phyloP scores from a whole-genome alignment of 2,888 invertebrate genomes.

The Plusia festucae region DNA sequence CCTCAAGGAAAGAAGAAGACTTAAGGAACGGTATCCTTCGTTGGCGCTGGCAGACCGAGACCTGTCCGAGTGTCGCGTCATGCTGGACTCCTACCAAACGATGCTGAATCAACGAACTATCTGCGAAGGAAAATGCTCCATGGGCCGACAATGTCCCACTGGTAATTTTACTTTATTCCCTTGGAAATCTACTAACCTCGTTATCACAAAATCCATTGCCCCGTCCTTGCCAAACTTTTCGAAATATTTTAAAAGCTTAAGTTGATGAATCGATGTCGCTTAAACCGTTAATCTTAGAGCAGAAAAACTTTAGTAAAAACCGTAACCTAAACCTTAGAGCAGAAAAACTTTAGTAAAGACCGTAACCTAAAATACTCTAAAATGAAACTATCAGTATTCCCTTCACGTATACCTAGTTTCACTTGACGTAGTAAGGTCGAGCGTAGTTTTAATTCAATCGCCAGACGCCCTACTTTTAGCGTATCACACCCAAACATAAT shows the following conservation, averaged over 20 bases:
- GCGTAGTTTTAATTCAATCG: constrained; percentile 47
- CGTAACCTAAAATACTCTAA: constrained; percentile 29
- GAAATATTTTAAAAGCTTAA: constrained; percentile 7
- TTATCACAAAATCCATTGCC: constrained; percentile 10
- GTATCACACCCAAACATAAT: constrained; percentile 22
- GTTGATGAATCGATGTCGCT: constrained; percentile 36
- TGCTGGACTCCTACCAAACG: constrained; percentile 95
- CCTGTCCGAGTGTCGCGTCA: constrained; percentile 92
- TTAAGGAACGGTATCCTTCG: constrained; percentile 96
- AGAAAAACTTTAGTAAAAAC: constrained; percentile 20
- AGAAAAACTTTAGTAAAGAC: constrained; percentile 19
- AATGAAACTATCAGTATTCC: constrained; percentile 40
- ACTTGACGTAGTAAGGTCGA: constrained; percentile 36
- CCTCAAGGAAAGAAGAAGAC: constrained; percentile 93
- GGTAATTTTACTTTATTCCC: constrained; percentile 81
- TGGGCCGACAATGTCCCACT: constrained; percentile 96
- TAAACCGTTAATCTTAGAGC: constrained; percentile 34
- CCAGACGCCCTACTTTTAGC: constrained; percentile 24
- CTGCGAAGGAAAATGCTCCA: constrained; percentile 95
- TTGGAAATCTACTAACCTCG: constrained; percentile 1
- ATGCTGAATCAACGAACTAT: constrained; percentile 94
- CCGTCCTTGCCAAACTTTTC: constrained; percentile 9
- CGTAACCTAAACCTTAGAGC: constrained; percentile 31
- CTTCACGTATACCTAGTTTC: constrained; percentile 50
- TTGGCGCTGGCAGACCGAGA: constrained; percentile 93